Conservation (phyloP, 2,797 vertebrate species). For the Urophycis tenuis region DNA sequence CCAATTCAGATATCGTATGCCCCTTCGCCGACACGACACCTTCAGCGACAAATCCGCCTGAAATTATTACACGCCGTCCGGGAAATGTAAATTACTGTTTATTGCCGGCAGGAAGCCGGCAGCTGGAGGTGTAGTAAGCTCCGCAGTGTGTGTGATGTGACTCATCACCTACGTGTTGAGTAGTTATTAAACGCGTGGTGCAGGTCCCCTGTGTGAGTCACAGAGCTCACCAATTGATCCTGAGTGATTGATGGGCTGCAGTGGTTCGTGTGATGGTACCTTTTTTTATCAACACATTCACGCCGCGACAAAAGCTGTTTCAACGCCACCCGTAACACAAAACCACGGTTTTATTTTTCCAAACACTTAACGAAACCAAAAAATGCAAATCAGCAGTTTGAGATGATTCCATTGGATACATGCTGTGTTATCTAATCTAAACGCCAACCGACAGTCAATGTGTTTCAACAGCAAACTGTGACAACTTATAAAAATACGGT, state of each 20-base stretch:
- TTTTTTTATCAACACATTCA: not conserved
- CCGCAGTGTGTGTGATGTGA: not conserved
- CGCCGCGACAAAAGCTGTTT: not conserved
- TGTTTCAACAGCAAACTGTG: constrained; percentile 27
- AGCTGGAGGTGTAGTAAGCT: too few relatives aligned
- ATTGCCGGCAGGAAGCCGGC: too few relatives aligned
- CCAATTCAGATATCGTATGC: not conserved
- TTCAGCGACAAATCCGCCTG: not conserved
- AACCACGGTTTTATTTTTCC: constrained; percentile 1
- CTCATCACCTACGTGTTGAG: not conserved
- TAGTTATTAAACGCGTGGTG: not conserved
- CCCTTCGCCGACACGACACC: not conserved
- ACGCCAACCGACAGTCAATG: constrained; percentile 28
- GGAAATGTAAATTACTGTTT: too few relatives aligned
- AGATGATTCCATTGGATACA: constrained; percentile 36
- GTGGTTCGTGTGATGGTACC: not conserved
- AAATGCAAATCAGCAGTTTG: constrained; percentile 30
- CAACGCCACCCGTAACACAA: not conserved
- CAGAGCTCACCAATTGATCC: not conserved
- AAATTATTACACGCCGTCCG: not conserved
- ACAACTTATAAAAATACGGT: constrained; percentile 54
- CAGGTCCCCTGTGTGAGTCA: not conserved
- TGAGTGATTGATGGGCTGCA: not conserved
- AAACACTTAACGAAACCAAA: constrained; percentile 61
- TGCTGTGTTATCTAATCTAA: constrained; percentile 41